Conservation (phyloP, 2,888 invertebrate genomes). For the Punctoribates punctum region DNA sequence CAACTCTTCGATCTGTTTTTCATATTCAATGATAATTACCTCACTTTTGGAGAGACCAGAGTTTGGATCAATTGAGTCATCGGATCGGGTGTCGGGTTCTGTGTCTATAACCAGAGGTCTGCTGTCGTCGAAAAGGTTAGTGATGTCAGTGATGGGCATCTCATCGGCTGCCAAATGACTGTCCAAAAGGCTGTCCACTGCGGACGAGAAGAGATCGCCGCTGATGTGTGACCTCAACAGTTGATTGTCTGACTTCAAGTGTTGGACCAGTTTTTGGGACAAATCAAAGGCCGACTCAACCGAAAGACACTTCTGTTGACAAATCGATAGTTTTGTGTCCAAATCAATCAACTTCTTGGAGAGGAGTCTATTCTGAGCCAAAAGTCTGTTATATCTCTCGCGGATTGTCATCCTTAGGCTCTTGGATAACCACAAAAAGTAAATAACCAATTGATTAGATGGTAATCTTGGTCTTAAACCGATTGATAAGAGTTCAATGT, state of each 20-base stretch:
- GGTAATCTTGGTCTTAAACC: no score
- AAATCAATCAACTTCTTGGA: not conserved
- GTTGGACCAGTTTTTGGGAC: not conserved
- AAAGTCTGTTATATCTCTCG: not conserved
- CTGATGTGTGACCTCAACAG: not conserved
- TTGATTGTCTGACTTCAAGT: constrained; percentile 12
- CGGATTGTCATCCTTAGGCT: not conserved
- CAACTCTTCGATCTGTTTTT: not conserved
- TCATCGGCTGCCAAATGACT: no score
- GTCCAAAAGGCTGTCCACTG: no score
- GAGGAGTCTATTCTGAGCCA: not conserved
- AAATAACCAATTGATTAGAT: no score
- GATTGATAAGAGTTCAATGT: no score
- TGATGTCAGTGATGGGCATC: no score
- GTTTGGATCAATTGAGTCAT: not conserved
- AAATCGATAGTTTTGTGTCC: not conserved
- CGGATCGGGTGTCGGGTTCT: not conserved
- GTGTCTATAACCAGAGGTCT: not conserved
- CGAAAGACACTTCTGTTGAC: not conserved
- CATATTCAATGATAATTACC: constrained; percentile 13
- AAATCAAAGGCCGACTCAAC: not conserved
- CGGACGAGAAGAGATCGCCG: not conserved
- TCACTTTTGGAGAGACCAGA: constrained; percentile 5
- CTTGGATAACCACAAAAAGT: no score
- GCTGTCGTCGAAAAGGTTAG: no score